Evolutionary conservation across 2,797 vertebrate species (phyloP).

Genomic region (Sparidentex hasta): DNA sequence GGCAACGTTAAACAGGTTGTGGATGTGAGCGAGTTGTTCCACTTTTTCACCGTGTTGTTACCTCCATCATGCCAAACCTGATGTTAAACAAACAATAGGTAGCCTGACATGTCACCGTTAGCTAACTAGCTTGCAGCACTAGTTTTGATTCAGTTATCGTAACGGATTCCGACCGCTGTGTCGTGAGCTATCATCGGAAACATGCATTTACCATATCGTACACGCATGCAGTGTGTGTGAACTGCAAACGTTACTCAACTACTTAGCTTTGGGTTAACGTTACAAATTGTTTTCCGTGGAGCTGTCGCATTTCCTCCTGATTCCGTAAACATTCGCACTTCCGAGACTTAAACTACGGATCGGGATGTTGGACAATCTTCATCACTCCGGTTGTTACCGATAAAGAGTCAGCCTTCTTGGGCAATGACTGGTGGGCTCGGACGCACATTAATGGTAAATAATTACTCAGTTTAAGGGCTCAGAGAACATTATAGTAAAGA

Average conservation of each 20-base stretch:
- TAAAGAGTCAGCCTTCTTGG: not conserved
- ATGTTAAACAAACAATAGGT: not conserved
- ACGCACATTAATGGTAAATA: accelerated
- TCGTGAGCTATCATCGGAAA: not conserved
- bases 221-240: not conserved
- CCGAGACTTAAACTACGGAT: slow-evolving; percentile 56
- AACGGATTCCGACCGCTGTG: not conserved
- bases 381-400: no score
- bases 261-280: not conserved
- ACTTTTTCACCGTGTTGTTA: not conserved
- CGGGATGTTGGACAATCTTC: slow-evolving; percentile 51
- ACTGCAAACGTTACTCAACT: accelerated
- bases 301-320: slow-evolving; percentile 26
- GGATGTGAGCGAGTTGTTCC: not conserved
- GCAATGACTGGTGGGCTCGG: accelerated
- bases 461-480: no score
- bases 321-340: slow-evolving; percentile 74
- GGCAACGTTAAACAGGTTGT: not conserved
- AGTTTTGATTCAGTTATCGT: slow-evolving; percentile 5
- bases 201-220: no score
- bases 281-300: not conserved
- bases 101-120: slow-evolving; percentile 1
- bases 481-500: no score
- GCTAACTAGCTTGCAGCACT: slow-evolving; percentile 45
- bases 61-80: not conserved